Percentiles rank a stretch among this genome's conserved stretches.
Conservation (phyloP, 2,888 invertebrate genomes). For the Cephonodes hylas region DNA sequence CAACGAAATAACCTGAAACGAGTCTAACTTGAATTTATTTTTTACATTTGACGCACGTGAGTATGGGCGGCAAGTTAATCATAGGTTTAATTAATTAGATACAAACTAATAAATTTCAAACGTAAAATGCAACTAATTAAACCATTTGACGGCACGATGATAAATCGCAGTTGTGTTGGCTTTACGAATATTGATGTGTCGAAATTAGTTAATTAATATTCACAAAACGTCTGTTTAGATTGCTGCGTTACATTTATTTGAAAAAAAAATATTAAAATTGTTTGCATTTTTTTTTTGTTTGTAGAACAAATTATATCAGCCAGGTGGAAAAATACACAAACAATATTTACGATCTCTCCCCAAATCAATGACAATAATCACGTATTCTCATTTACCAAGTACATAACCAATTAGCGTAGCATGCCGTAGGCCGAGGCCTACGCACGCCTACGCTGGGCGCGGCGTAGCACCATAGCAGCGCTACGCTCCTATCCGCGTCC, state of each 20-base stretch:
- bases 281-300: no score
- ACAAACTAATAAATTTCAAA: not conserved
- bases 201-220: not conserved
- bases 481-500: conserved; percentile 39
- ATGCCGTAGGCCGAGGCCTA: conserved; percentile 54
- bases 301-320: not conserved
- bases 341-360: not conserved
- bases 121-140: not conserved
- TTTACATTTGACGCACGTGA: not conserved
- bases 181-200: not conserved
- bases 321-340: not conserved
- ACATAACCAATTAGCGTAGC: conserved; percentile 26
- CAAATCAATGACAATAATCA: conserved; percentile 10
- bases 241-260: no score
- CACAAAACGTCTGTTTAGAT: no score
- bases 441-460: conserved; percentile 76
- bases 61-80: not conserved
- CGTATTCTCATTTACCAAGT: conserved; percentile 8
- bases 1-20: not conserved
- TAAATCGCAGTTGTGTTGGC: not conserved
- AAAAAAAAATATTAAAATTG: no score
- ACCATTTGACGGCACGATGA: not conserved
- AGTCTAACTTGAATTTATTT: not conserved
- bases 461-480: conserved; percentile 54
- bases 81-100: not conserved